phyloP scores from a whole-genome alignment of 1,140 invertebrate species.

The Trichonephila clavata region DNA sequence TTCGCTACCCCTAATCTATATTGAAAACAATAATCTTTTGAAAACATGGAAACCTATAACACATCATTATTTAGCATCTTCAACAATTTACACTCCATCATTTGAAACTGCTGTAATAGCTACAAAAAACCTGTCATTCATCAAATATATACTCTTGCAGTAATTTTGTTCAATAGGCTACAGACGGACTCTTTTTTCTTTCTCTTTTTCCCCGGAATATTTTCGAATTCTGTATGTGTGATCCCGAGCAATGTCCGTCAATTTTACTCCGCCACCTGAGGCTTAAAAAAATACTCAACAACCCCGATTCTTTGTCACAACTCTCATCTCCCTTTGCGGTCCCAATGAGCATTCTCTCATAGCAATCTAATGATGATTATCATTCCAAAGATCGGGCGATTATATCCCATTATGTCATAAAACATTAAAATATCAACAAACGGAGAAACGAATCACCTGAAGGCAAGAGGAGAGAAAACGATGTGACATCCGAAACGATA shows the following conservation, averaged over 20 bases:
- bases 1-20: too few species aligned
- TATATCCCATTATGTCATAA: slow-evolving; percentile 67
- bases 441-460: neutral
- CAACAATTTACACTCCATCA: too few species aligned
- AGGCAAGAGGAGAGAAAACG: slow-evolving; percentile 18
- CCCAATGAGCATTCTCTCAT: slow-evolving; percentile 6
- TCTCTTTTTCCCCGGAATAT: neutral
- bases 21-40: too few species aligned
- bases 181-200: neutral
- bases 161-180: neutral
- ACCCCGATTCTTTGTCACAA: slow-evolving; percentile 8
- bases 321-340: neutral
- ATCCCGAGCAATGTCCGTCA: neutral
- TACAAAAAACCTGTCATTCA: too few species aligned
- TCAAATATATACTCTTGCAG: too few species aligned
- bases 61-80: too few species aligned
- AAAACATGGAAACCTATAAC: too few species aligned
- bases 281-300: neutral
- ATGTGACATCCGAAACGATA: slow-evolving; percentile 67
- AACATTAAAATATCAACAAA: slow-evolving; percentile 70
- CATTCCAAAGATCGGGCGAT: slow-evolving; percentile 49
- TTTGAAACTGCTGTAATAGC: too few species aligned
- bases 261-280: neutral
- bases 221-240: neutral
- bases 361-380: slow-evolving; percentile 56